A percentile compares a stretch with the other conserved stretches of the same genome.
Conservation (phyloP, 2,113 vertebrate species). For the Emydura subglobosa region DNA sequence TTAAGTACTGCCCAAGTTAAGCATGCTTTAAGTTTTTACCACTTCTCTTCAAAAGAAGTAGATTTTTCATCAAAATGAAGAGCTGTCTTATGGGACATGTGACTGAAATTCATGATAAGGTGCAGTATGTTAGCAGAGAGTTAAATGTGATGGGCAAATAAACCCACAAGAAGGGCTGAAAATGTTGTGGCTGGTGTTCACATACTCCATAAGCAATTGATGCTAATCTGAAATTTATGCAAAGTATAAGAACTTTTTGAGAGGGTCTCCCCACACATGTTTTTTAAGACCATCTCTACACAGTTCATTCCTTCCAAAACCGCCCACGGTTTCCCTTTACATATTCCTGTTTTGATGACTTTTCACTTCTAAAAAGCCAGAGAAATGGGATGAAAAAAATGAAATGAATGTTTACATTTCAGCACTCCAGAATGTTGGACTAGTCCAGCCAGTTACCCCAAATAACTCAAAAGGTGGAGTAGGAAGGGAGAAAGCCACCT, state of each 20-base stretch:
- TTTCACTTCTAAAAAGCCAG: not conserved
- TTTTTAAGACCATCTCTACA: not conserved
- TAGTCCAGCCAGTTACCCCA: not conserved
- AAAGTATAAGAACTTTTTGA: not conserved
- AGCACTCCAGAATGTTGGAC: not conserved
- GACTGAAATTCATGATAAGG: too few species aligned
- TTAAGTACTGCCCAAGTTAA: not conserved
- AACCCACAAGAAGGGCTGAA: too few species aligned
- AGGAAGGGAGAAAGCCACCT: not conserved
- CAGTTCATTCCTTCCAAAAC: not conserved
- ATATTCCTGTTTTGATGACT: not conserved
- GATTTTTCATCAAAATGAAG: too few species aligned
- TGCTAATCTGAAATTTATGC: not conserved
- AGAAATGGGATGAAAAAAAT: not conserved
- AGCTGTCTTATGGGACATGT: too few species aligned
- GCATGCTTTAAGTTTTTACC: fast-evolving
- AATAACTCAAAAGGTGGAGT: not conserved
- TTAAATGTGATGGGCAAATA: too few species aligned
- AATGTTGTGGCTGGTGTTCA: too few species aligned
- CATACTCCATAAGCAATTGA: too few species aligned
- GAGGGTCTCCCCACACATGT: not conserved
- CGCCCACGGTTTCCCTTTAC: not conserved
- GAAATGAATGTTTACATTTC: not conserved
- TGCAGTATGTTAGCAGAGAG: too few species aligned
- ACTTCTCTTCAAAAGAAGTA: too few species aligned